These are phyloP conservation scores for Etheostoma cragini DNA, from an alignment of 2,113 vertebrate genomes.

Conservation along the genomic window DNA sequence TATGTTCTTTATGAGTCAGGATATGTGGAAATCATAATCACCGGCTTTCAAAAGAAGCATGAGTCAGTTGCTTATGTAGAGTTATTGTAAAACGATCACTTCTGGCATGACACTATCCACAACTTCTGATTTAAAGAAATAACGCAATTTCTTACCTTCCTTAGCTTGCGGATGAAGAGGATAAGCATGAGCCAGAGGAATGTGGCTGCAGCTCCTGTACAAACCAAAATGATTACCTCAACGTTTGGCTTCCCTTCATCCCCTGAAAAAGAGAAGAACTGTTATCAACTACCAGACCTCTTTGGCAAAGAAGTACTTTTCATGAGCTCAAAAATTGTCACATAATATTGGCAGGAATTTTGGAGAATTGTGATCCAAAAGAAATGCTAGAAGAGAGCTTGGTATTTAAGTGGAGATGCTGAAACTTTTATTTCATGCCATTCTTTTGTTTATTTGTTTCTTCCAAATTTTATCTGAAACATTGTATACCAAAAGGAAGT, in stretches of 20 bases:
- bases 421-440: slow-evolving; percentile 9
- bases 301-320: slow-evolving; percentile 23
- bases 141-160: slow-evolving; percentile 84
- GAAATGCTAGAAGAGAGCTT: slow-evolving; percentile 5
- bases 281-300: background rate
- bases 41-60: slow-evolving; percentile 28
- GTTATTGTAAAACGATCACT: background rate
- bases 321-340: slow-evolving; percentile 19
- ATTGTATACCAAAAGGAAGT: slow-evolving; percentile 44
- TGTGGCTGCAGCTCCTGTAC: slow-evolving; percentile 90
- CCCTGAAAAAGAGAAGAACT: slow-evolving; percentile 78
- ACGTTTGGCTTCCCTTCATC: slow-evolving; percentile 91
- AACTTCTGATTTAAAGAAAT: slow-evolving; percentile 1
- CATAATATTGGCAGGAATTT: slow-evolving; percentile 6
- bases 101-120: background rate
- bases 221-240: slow-evolving; percentile 94
- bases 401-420: background rate
- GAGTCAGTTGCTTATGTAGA: background rate
- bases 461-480: slow-evolving; percentile 32
- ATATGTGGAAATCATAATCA: slow-evolving; percentile 44
- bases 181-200: slow-evolving; percentile 96
- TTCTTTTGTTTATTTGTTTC: slow-evolving; percentile 41
- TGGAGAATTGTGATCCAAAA: slow-evolving; percentile 33
- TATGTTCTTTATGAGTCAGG: slow-evolving; percentile 26
- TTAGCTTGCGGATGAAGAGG: slow-evolving; percentile 92